Evolutionary conservation across 2,888 invertebrate genomes (phyloP), one percentile per base, ranked within the genome.

Genomic region (Amblyteles armatorius): DNA sequence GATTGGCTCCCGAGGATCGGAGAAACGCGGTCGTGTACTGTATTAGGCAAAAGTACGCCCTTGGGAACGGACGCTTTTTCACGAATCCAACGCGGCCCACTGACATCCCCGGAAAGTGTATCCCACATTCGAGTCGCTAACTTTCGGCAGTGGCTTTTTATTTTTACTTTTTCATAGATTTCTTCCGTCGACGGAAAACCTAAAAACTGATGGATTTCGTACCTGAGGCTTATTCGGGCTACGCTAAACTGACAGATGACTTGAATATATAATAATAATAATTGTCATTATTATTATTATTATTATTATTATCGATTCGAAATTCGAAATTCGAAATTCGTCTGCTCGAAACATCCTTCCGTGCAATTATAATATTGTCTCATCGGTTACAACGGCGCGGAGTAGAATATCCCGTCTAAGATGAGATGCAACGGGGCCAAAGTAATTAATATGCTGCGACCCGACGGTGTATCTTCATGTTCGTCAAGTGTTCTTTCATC

Each of bases 1-100:
- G n/a, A n/a, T n/a, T n/a, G n/a, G n/a, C n/a, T n/a, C n/a, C n/a
- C n/a, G n/a, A n/a, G n/a, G n/a, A n/a, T n/a, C n/a, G n/a, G n/a
- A n/a, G n/a, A n/a, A n/a, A n/a, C n/a, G n/a, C n/a, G n/a, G n/a
- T n/a, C n/a, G n/a, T n/a, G n/a, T n/a, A n/a, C n/a, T n/a, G n/a
- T n/a, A 65, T 67, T 67, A 40, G 22, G 67, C 16, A 6, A 67
- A 67, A 67, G 40, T 40, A 40, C 40, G 9, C 67, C 67, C 67
- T 36, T 22, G 67, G 40, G 67, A 67, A 40, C 19, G 29, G 33
- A 40, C 36, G 36, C 40, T 9, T 67, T 29, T 67, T 26, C 36
- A n/a, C 40, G 19, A 67, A 40, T 67, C 36, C 11, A 67, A 67
- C 67, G 11, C 33, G 40, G 40, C 9, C 67, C 19, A 40, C 40